Base-by-base conservation (phyloP, 2,797 vertebrate species). In the Propithecus perrieri region DNA sequence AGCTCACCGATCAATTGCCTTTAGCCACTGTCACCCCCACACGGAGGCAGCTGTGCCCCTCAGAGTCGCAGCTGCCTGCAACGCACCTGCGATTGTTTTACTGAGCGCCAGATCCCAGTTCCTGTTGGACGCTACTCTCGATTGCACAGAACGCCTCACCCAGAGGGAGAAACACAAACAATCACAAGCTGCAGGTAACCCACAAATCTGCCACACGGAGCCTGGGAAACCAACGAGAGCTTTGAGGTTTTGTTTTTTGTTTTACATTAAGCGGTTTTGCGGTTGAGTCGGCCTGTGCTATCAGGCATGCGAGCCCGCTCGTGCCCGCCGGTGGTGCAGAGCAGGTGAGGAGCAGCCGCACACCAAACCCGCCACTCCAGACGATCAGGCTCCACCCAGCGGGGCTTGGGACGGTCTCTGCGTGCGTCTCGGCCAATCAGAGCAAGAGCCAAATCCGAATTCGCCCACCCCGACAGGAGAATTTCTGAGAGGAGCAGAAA, bases 401-500 rank as follows among this genome's bases (percentile, higher is more conserved):
- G 30, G 3, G 46, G 75, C 84, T 94, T 59, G 20, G 11, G 28
- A 55, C 74, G 11, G 65, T 15, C 26, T 61, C 28, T 55, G 0
- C 20, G 17, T 59, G 67, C 20, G 61, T 57, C 83, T 71, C 38
- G 7, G 7, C 46, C 7, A 22, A 1, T n/a, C 57, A 76, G 46
- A 86, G 24, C 43, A 87, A 72, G 35, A 69, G 48, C 5, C 50
- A 71, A 76, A 57, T 41, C 10, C 24, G 35, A 92, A 63, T 28
- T 43, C 11, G 30, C 41, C 41, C 24, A 17, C 20, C 0, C 22
- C 38, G 24, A 22, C 22, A 59, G 30, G 26, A 86, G 53, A 87
- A 80, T 75, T 92, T 59, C 55, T 48, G 38, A 85, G 69, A 89
- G 61, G n/a, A 81, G 15, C 22, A 72, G 46, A 91, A 91, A 17